Base-by-base conservation (phyloP, 2,888 invertebrate species). In the Hypsopygia costalis region DNA sequence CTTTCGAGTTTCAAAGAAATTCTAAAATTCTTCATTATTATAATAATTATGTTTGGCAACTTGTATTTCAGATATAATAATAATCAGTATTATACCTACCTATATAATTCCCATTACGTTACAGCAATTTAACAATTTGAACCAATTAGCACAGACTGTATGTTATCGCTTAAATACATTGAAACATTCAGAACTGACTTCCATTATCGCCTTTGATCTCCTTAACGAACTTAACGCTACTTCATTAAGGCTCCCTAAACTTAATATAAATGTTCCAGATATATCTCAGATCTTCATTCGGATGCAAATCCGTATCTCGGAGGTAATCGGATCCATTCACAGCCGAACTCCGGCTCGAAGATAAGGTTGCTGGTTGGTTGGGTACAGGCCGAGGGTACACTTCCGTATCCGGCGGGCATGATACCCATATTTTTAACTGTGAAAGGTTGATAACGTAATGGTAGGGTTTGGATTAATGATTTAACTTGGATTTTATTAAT, bases 221-320 rank as follows among this genome's bases (percentile, higher is more conserved):
- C 3, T 6, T 25, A 25, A 25, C 25, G n/a, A 25, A 25, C 1
- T 25, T 25, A 25, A 25, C 25, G 25, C 25, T 25, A 25, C 25
- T 25, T 25, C 25, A 25, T 25, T 25, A 25, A 25, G 25, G 6
- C 2, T 7, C 25, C 25, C 2, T 16, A 16, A 16, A 16, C 16
- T 25, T 25, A 11, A 8, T 11, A 31, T 11, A 11, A 12, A 7
- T 31, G 8, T 4, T 25, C 25, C 1, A 6, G 25, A 25, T 25
- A 25, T 25, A 31, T 29, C 29, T 36, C 32, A 11, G 29, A 39
- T 46, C 41, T 43, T 46, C 46, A 57, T 56, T 59, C 45, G 48
- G 47, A 63, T 61, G 61, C 51, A 55, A 60, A 62, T 63, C 47
- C 33, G 39, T 40, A 38, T 41, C 40, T 35, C 46, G 29, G 34